Evolutionary conservation across 2,888 invertebrate genomes (phyloP).

Genomic region (Chloroclysta siterata): DNA sequence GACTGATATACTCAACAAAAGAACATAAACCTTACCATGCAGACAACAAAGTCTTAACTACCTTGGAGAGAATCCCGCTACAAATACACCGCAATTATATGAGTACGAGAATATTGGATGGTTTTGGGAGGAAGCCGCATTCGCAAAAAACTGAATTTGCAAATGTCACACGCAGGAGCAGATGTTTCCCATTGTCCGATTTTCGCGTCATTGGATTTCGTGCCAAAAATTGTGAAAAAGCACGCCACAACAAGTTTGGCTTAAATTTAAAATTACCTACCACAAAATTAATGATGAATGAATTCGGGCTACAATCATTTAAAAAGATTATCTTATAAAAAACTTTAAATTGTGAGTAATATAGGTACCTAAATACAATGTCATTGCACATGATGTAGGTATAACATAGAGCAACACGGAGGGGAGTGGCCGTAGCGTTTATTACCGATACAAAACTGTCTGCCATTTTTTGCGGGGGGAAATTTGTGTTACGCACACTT

Average conservation of each 20-base stretch:
- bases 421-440: too few species aligned
- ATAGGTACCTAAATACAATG: too few species aligned
- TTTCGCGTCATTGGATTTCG: slow-evolving; percentile 35
- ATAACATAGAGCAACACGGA: too few species aligned
- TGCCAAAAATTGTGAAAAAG: slow-evolving; percentile 40
- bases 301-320: neutral
- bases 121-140: slow-evolving; percentile 35
- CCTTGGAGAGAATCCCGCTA: slow-evolving; percentile 7
- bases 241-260: slow-evolving; percentile 25
- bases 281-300: slow-evolving; percentile 11
- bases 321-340: neutral
- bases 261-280: slow-evolving; percentile 24
- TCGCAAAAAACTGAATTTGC: slow-evolving; percentile 36
- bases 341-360: neutral
- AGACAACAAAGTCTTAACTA: slow-evolving; percentile 21
- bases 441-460: too few species aligned
- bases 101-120: slow-evolving; percentile 38
- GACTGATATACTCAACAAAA: slow-evolving; percentile 25
- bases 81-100: slow-evolving; percentile 38
- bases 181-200: slow-evolving; percentile 36
- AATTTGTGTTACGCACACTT: too few species aligned
- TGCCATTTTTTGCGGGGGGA: too few species aligned
- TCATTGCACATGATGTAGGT: too few species aligned
- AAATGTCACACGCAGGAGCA: slow-evolving; percentile 39
- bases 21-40: slow-evolving; percentile 18